These are phyloP conservation scores for Ephestia elutella DNA, from an alignment of 1,140 invertebrate species.

Conservation along the genomic window DNA sequence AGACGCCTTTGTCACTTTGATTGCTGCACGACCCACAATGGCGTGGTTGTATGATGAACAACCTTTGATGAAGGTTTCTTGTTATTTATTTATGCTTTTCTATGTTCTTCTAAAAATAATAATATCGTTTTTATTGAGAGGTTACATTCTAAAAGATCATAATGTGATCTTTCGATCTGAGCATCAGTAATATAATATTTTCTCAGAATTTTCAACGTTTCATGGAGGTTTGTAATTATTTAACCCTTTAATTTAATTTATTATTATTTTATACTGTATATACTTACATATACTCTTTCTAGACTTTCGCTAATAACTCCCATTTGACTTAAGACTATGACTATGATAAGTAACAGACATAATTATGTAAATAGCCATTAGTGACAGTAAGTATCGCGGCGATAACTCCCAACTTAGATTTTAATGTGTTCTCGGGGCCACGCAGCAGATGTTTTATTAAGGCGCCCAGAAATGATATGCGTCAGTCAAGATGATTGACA, in stretches of 20 bases:
- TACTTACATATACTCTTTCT: too few species aligned
- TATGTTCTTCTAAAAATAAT: not conserved
- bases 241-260: too few species aligned
- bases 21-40: not conserved
- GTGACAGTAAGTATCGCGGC: not conserved
- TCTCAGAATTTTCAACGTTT: too few species aligned
- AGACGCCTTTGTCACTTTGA: not conserved
- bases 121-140: too few species aligned
- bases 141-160: too few species aligned
- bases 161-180: too few species aligned
- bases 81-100: not conserved
- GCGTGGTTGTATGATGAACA: not conserved
- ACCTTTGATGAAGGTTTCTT: not conserved
- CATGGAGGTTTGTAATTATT: too few species aligned
- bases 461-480: conserved; percentile 30
- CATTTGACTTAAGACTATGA: too few species aligned
- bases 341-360: not conserved
- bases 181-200: too few species aligned
- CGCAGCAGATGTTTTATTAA: conserved; percentile 24
- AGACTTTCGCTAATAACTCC: too few species aligned
- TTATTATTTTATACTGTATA: too few species aligned
- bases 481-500: conserved; percentile 41
- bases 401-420: not conserved
- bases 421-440: not conserved
- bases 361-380: not conserved